Evolutionary conservation across 2,888 invertebrate species (phyloP).

Genomic region (Cheilosia vernalis): DNA sequence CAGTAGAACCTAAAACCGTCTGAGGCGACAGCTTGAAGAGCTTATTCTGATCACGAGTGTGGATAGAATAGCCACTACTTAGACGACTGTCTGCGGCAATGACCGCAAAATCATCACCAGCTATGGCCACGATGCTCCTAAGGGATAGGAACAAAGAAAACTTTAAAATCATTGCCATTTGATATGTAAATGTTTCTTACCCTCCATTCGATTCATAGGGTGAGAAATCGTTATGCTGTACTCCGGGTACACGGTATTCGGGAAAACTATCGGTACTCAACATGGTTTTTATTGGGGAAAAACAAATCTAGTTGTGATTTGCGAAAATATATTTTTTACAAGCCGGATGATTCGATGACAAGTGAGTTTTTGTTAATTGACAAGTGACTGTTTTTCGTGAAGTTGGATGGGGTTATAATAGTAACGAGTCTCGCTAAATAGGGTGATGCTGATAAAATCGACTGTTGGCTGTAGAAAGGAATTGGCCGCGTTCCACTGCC

Average conservation of each 20-base stretch:
- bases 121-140: slow-evolving; percentile 97
- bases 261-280: slow-evolving; percentile 80
- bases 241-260: slow-evolving; percentile 83
- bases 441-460: not conserved
- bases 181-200: slow-evolving; percentile 83
- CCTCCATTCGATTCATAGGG: slow-evolving; percentile 92
- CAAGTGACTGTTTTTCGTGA: slow-evolving; percentile 27
- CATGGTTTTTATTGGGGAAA: slow-evolving; percentile 76
- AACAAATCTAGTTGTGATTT: slow-evolving; percentile 23
- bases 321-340: slow-evolving; percentile 6
- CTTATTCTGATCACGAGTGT: slow-evolving; percentile 94
- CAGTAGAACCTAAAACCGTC: slow-evolving; percentile 96
- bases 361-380: slow-evolving; percentile 74
- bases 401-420: slow-evolving; percentile 29
- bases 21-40: slow-evolving; percentile 91
- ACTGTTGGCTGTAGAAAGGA: too few relatives aligned
- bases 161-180: not conserved
- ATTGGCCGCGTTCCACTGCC: too few relatives aligned
- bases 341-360: slow-evolving; percentile 77
- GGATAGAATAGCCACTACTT: slow-evolving; percentile 95
- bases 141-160: slow-evolving; percentile 76
- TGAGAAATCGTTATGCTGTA: slow-evolving; percentile 84
- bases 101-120: slow-evolving; percentile 97
- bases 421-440: slow-evolving; percentile 25
- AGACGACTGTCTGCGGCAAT: slow-evolving; percentile 98